A percentile compares a stretch with the other conserved stretches of the same genome.
These are phyloP conservation scores for Caranx ignobilis DNA, from an alignment of 2,113 vertebrate genomes.

Conservation along the genomic window DNA sequence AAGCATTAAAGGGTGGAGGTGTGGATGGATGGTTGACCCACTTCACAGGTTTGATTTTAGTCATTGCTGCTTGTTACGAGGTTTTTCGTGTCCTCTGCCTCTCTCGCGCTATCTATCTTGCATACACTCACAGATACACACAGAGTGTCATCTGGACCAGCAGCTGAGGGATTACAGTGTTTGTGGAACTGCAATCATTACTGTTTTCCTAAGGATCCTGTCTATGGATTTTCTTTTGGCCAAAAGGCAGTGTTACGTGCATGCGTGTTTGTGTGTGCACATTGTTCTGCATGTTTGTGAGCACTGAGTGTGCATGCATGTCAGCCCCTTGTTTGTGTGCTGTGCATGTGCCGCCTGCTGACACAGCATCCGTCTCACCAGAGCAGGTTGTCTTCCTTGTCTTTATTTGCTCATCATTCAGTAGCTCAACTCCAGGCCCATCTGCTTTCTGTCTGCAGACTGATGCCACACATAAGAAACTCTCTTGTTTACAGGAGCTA, in stretches of 20 bases:
- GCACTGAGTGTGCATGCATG: background rate
- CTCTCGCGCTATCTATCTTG: too few species aligned
- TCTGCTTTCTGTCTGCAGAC: constrained; percentile 57
- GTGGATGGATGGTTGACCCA: constrained; percentile 48
- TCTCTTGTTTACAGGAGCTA: constrained; percentile 15
- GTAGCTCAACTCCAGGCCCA: constrained; percentile 44
- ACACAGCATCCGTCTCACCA: constrained; percentile 51
- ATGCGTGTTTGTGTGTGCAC: background rate
- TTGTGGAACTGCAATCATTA: constrained; percentile 5
- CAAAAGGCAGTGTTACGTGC: constrained; percentile 6
- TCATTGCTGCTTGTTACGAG: constrained; percentile 12
- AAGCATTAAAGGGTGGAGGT: constrained; percentile 45
- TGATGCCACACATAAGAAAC: constrained; percentile 23
- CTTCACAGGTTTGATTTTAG: constrained; percentile 42
- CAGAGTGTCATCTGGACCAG: constrained; percentile 5
- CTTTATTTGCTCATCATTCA: constrained; percentile 60
- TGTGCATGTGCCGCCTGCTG: constrained; percentile 26
- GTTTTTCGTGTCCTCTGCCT: constrained; percentile 6
- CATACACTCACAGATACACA: constrained; percentile 5
- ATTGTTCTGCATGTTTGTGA: constrained; percentile 11
- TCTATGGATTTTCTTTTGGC: background rate
- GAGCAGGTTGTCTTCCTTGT: constrained; percentile 47
- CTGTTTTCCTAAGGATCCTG: constrained; percentile 9
- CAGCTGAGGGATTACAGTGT: constrained; percentile 29
- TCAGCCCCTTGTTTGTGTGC: constrained; percentile 6